Evolutionary conservation across 2,888 invertebrate species (phyloP), one percentile per base, ranked within the genome.

Genomic region (Lepidochitona cinerea): DNA sequence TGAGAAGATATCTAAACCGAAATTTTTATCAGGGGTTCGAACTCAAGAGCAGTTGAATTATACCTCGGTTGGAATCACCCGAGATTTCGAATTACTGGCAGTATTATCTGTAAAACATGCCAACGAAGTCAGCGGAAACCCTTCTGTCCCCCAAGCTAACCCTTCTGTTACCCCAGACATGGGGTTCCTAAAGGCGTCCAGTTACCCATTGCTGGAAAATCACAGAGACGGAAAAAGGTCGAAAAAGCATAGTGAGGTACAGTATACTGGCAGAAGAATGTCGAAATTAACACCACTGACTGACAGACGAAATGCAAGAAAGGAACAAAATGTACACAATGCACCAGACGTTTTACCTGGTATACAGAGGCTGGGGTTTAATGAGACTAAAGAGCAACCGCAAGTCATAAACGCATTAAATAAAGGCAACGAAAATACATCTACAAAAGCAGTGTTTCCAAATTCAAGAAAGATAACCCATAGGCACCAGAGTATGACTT

Each of bases 1-100:
- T 41, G 80, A 83, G 65, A 73, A 77, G 66, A 73, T 83, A 23
- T 41, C 71, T 9, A 82, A 80, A 54, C 68, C 78, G 59, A 77
- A 76, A n/a, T 79, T 74, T 72, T 52, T 82, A 23, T 81, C 82
- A 7, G 23, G 59, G 7, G n/a, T 54, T 9, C 7, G 23, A 54
- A 7, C 26, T 14, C 59, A 1, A 29, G 26, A 29, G 18, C 14
- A 29, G 23, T 29, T 29, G 59, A 32, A 14, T 1, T 29, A 23
- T 14, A 14, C 29, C 29, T 23, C 12, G 29, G 59, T 32, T 14
- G 26, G 29, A 4, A 26, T 59, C 18, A 23, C 23, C 23, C 18
- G 29, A 29, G 59, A 59, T 29, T 59, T 59, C 12, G 59, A 59
- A 32, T 32, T 59, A 1, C 32, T 59, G 12, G 59, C 59, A 4